phyloP scores from a whole-genome alignment of 2,888 invertebrate genomes.

The Idaea biselata region DNA sequence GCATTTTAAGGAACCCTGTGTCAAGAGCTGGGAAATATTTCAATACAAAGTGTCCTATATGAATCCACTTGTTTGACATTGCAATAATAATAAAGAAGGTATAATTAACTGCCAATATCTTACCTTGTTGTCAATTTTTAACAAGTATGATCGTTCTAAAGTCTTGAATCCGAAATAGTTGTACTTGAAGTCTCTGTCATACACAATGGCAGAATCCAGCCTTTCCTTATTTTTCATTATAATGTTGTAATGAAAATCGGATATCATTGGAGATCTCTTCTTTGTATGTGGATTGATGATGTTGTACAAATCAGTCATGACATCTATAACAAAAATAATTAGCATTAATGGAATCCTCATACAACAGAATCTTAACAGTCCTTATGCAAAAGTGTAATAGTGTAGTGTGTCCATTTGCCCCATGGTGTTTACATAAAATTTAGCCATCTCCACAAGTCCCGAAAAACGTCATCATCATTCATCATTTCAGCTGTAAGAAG shows the following conservation, averaged over 20 bases:
- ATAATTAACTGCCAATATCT: slow-evolving; percentile 6
- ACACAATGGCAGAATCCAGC: slow-evolving; percentile 96
- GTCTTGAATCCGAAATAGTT: slow-evolving; percentile 99
- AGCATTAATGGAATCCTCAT: too few species aligned
- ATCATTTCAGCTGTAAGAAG: too few species aligned
- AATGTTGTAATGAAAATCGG: slow-evolving; percentile 89
- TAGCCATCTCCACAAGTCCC: too few species aligned
- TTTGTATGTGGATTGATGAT: slow-evolving; percentile 87
- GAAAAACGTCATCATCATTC: too few species aligned
- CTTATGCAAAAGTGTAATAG: slow-evolving; percentile 1
- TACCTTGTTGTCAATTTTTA: slow-evolving; percentile 93
- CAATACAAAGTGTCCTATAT: too few species aligned
- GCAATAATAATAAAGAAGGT: background rate
- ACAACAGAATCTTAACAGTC: too few species aligned
- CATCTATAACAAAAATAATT: slow-evolving; percentile 83
- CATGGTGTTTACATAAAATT: too few species aligned
- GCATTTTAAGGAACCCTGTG: too few species aligned
- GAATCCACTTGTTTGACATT: too few species aligned
- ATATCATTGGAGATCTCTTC: slow-evolving; percentile 90
- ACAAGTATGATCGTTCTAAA: slow-evolving; percentile 95
- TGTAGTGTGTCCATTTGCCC: background rate
- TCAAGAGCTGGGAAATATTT: too few species aligned
- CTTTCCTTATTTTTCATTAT: slow-evolving; percentile 92
- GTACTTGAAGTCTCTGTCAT: slow-evolving; percentile 97
- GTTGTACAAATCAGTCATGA: slow-evolving; percentile 91